Percentiles rank a stretch among this genome's conserved stretches.
Evolutionary conservation across 2,797 vertebrate species (phyloP).

Genomic region (Diplodus sargus): DNA sequence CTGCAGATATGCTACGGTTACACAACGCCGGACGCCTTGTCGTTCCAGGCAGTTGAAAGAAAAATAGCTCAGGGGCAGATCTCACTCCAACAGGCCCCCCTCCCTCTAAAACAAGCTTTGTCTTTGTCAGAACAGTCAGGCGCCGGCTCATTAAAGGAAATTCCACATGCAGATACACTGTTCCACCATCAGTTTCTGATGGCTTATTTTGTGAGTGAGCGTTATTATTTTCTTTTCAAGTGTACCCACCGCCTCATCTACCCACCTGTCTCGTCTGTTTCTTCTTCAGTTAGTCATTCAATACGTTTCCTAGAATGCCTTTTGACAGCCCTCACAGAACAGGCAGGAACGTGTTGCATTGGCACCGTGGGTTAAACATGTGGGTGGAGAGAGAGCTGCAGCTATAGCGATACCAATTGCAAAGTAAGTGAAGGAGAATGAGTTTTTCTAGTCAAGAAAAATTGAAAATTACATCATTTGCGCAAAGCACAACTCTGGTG

Average conservation of each 20-base stretch:
- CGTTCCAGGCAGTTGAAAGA: constrained; percentile 28
- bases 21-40: constrained; percentile 7
- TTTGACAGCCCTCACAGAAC: constrained; percentile 50
- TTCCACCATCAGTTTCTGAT: constrained; percentile 19
- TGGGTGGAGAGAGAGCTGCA: constrained; percentile 34
- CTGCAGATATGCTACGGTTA: background rate
- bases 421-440: constrained; percentile 29
- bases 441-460: constrained; percentile 35
- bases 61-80: constrained; percentile 40
- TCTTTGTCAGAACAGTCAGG: constrained; percentile 34
- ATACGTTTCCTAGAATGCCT: constrained; percentile 52
- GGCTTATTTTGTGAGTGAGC: constrained; percentile 24
- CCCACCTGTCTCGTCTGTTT: constrained; percentile 44
- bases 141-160: constrained; percentile 13
- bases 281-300: constrained; percentile 43
- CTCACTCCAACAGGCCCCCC: background rate
- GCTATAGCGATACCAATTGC: constrained; percentile 8
- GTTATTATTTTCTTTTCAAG: constrained; percentile 25
- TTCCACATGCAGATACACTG: constrained; percentile 12
- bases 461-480: constrained; percentile 9
- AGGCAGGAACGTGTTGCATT: constrained; percentile 42
- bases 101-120: constrained; percentile 8
- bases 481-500: background rate
- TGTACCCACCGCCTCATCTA: constrained; percentile 25
- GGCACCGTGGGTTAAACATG: constrained; percentile 45